Evolutionary conservation across 2,113 vertebrate genomes (phyloP).

Genomic region (Gallinago media): DNA sequence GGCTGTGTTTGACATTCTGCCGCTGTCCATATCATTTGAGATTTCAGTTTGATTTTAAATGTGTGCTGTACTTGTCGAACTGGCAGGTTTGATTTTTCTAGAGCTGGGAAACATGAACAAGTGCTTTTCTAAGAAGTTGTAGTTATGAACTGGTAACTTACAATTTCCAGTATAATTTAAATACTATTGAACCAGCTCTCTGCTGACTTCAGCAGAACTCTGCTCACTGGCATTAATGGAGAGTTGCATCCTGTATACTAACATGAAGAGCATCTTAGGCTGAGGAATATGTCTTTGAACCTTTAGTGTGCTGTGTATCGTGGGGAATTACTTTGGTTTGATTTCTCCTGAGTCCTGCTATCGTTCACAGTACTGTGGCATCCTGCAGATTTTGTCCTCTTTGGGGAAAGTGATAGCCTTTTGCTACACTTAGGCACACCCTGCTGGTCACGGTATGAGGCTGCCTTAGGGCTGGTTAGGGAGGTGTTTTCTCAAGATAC

Average conservation of each 20-base stretch:
- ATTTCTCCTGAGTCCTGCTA: not conserved
- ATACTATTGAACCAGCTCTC: not conserved
- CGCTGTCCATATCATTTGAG: not conserved
- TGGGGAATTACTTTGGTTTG: not conserved
- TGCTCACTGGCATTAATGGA: not conserved
- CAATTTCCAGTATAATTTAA: not conserved
- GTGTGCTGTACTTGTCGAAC: not conserved
- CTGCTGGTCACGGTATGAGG: not conserved
- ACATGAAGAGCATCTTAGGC: not conserved
- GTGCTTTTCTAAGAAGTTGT: not conserved
- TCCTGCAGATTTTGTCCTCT: not conserved
- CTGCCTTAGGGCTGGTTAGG: not conserved
- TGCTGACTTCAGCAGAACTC: not conserved
- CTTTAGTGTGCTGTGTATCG: not conserved
- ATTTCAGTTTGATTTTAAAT: not conserved
- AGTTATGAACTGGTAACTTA: not conserved
- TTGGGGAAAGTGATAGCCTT: not conserved
- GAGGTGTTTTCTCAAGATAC: not conserved
- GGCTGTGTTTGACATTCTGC: not conserved
- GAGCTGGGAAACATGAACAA: not conserved
- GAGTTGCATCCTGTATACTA: not conserved
- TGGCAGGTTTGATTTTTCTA: not conserved
- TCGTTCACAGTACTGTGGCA: not conserved
- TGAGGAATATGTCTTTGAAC: not conserved
- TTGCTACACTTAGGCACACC: slow-evolving; percentile 6